phyloP scores from a whole-genome alignment of 2,888 invertebrate genomes.

The Agonopterix arenella region DNA sequence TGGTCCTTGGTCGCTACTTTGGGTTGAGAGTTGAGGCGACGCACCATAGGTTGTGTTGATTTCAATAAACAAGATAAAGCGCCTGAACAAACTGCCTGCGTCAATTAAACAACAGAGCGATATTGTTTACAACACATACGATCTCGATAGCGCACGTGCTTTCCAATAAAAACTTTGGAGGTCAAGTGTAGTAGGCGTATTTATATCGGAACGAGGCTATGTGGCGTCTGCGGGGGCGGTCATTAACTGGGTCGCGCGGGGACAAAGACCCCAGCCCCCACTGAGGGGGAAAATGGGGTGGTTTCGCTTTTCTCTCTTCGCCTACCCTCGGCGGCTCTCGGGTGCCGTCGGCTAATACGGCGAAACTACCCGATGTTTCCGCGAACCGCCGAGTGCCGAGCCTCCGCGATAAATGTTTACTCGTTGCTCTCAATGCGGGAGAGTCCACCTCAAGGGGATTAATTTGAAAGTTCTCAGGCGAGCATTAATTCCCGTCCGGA shows the following conservation, averaged over 20 bases:
- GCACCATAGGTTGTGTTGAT: background rate
- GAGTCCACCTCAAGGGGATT: slow-evolving; percentile 61
- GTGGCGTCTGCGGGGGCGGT: slow-evolving; percentile 68
- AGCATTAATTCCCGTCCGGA: slow-evolving; percentile 48
- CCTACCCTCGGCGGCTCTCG: slow-evolving; percentile 20
- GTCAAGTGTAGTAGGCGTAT: slow-evolving; percentile 77
- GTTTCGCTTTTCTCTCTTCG: slow-evolving; percentile 58
- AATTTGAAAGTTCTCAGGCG: slow-evolving; percentile 54
- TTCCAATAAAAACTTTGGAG: slow-evolving; percentile 76
- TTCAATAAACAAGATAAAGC: background rate
- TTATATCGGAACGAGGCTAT: slow-evolving; percentile 72
- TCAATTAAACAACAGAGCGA: slow-evolving; percentile 22
- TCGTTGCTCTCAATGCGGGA: slow-evolving; percentile 40
- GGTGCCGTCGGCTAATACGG: slow-evolving; percentile 31
- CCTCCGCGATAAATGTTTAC: slow-evolving; percentile 50
- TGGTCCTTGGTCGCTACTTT: background rate
- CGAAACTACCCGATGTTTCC: slow-evolving; percentile 45
- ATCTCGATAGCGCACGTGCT: slow-evolving; percentile 66
- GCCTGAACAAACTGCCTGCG: slow-evolving; percentile 15
- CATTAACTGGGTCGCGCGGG: slow-evolving; percentile 75
- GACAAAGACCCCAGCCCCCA: slow-evolving; percentile 63
- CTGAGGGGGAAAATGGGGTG: slow-evolving; percentile 47
- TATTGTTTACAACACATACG: slow-evolving; percentile 59
- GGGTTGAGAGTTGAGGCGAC: background rate
- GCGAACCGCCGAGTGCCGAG: slow-evolving; percentile 32